phyloP scores from a whole-genome alignment of 2,888 invertebrate species.

The Sphaerophoria taeniata region DNA sequence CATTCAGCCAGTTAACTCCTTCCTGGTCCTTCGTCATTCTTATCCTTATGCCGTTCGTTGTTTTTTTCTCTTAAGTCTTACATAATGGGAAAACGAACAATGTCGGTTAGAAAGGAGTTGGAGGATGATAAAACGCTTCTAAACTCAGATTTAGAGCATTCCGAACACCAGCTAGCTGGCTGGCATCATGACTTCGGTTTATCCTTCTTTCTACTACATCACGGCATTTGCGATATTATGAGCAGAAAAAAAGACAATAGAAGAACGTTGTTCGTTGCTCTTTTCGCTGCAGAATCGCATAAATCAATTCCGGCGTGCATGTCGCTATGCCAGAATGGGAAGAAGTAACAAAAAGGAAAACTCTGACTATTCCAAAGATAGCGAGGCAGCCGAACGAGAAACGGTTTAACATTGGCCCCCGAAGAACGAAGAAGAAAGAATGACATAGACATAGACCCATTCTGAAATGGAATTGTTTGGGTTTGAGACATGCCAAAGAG shows the following conservation, averaged over 20 bases:
- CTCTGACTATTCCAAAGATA: constrained; percentile 33
- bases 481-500: neutral
- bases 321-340: constrained; percentile 60
- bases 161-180: constrained; percentile 19
- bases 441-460: constrained; percentile 36
- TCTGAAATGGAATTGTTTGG: constrained; percentile 10
- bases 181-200: constrained; percentile 35
- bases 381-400: constrained; percentile 45
- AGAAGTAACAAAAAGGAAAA: constrained; percentile 18
- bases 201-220: neutral
- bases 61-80: constrained; percentile 11
- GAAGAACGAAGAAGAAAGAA: constrained; percentile 39
- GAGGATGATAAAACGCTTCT: constrained; percentile 69
- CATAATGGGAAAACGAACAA: constrained; percentile 68
- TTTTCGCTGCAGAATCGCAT: constrained; percentile 61
- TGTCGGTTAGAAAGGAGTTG: constrained; percentile 47
- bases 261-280: constrained; percentile 56
- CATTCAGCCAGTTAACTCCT: constrained; percentile 72
- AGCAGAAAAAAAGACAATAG: constrained; percentile 16
- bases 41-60: neutral
- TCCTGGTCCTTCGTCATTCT: constrained; percentile 28
- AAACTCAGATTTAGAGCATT: constrained; percentile 70
- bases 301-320: constrained; percentile 71
- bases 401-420: constrained; percentile 45
- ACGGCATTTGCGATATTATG: neutral